A percentile compares a stretch with the other conserved stretches of the same genome.
phyloP scores from a whole-genome alignment of 2,888 invertebrate genomes.

The Abrostola tripartita region DNA sequence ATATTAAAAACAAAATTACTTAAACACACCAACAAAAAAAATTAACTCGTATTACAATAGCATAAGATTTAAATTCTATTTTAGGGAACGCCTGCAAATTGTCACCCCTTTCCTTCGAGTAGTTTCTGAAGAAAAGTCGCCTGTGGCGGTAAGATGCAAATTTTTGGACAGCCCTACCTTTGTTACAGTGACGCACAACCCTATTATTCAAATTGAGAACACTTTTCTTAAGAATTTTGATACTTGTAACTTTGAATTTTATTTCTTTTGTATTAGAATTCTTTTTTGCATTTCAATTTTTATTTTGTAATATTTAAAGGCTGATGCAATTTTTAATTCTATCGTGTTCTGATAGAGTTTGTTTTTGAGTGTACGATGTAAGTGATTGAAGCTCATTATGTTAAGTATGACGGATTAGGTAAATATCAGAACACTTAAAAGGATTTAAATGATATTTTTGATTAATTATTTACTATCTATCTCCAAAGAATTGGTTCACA shows the following conservation, averaged over 20 bases:
- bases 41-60: conserved; percentile 29
- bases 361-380: conserved; percentile 14
- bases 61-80: conserved; percentile 46
- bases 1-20: conserved; percentile 40
- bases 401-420: conserved; percentile 74
- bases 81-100: conserved; percentile 28
- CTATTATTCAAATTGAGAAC: conserved; percentile 26
- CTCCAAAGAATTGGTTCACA: conserved; percentile 60
- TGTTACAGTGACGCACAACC: conserved; percentile 26
- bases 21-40: conserved; percentile 14
- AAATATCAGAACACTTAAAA: conserved; percentile 64
- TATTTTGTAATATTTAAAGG: background rate
- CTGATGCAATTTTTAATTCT: conserved; percentile 8
- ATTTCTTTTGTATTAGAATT: conserved; percentile 13
- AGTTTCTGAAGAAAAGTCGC: conserved; percentile 66
- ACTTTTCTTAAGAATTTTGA: conserved; percentile 31
- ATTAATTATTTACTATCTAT: conserved; percentile 77
- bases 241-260: conserved; percentile 33
- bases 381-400: conserved; percentile 54
- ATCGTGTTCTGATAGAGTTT: background rate
- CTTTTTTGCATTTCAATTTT: background rate
- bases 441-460: conserved; percentile 63
- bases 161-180: conserved; percentile 64
- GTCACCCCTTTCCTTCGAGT: conserved; percentile 58
- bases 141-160: conserved; percentile 78